Conservation (phyloP, 1,140 invertebrate genomes). For the Oncopodura yosiiana region DNA sequence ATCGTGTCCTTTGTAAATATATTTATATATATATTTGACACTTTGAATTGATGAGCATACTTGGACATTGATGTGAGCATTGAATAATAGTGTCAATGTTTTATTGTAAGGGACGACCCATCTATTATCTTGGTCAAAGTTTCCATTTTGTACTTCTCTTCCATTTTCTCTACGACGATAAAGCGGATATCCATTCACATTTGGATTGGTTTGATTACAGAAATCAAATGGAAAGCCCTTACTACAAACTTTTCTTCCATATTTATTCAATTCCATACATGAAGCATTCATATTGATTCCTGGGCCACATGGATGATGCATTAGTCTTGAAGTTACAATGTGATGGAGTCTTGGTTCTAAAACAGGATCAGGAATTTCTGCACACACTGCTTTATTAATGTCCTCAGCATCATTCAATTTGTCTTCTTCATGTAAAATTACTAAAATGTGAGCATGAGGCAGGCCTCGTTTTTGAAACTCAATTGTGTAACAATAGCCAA, state of each 20-base stretch:
- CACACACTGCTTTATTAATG: constrained; percentile 30
- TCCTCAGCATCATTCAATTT: constrained; percentile 19
- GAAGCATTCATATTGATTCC: constrained; percentile 17
- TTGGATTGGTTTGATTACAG: constrained; percentile 32
- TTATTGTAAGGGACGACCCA: constrained; percentile 48
- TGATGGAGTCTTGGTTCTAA: constrained; percentile 8
- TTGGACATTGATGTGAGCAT: constrained; percentile 46
- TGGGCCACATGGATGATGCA: constrained; percentile 29
- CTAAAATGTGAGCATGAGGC: constrained; percentile 38
- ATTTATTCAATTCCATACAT: constrained; percentile 33
- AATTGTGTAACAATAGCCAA: constrained; percentile 31
- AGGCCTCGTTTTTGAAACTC: constrained; percentile 40
- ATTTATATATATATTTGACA: constrained; percentile 43
- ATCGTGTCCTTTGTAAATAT: constrained; percentile 29
- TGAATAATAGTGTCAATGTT: constrained; percentile 42
- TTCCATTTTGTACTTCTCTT: not conserved
- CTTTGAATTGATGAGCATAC: constrained; percentile 44
- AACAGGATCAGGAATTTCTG: constrained; percentile 32
- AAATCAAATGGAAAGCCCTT: constrained; percentile 34
- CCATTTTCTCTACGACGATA: constrained; percentile 32
- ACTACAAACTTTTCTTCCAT: constrained; percentile 37
- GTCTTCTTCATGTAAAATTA: constrained; percentile 30
- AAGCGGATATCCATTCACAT: constrained; percentile 38
- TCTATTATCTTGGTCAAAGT: constrained; percentile 40
- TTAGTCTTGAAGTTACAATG: constrained; percentile 5